A percentile compares a stretch with the other conserved stretches of the same genome.
Conservation (phyloP, 1,140 invertebrate species). For the Penaeus japonicus region DNA sequence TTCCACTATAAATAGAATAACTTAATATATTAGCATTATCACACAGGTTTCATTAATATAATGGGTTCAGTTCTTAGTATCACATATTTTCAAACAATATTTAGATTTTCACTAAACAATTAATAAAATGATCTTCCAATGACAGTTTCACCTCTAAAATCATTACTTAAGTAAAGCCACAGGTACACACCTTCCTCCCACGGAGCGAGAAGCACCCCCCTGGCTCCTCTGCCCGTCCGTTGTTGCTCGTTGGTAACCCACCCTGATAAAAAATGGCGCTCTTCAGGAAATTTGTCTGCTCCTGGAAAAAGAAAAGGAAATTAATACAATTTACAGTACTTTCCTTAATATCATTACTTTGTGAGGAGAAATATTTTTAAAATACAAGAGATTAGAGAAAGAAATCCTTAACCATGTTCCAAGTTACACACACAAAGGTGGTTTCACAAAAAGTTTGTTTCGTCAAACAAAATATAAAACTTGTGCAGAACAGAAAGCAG, state of each 20-base stretch:
- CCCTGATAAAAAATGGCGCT: slow-evolving; percentile 59
- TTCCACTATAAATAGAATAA: not conserved
- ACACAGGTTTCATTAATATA: no score
- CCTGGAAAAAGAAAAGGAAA: slow-evolving; percentile 24
- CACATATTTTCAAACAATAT: no score
- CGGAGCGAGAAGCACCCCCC: slow-evolving; percentile 98
- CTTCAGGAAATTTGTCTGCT: slow-evolving; percentile 48
- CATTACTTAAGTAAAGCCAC: slow-evolving; percentile 26
- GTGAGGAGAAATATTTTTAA: no score
- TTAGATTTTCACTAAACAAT: not conserved
- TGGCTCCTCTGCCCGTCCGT: slow-evolving; percentile 95
- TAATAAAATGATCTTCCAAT: not conserved
- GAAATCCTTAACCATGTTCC: no score
- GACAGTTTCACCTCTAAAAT: not conserved
- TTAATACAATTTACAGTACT: no score
- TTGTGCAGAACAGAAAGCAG: no score
- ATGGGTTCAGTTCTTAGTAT: no score
- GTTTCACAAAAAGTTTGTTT: no score
- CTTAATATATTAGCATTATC: not conserved
- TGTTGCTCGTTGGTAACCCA: slow-evolving; percentile 73
- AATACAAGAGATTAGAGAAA: no score
- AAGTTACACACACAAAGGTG: no score
- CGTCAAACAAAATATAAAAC: no score
- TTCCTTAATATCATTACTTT: no score
- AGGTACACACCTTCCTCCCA: slow-evolving; percentile 86